Evolutionary conservation across 2,888 invertebrate genomes (phyloP).

Genomic region (Ophioninae sp.): DNA sequence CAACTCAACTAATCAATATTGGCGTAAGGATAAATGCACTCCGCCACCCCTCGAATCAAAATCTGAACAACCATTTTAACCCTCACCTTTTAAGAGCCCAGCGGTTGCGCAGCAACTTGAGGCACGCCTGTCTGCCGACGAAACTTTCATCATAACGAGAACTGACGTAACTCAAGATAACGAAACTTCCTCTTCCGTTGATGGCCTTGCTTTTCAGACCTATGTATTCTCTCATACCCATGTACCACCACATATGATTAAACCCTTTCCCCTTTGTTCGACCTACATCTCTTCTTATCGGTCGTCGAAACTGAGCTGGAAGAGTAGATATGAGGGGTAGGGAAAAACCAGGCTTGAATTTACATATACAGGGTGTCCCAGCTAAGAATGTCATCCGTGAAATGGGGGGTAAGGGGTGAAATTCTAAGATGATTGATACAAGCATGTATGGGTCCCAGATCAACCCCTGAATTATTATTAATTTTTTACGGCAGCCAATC

Average conservation of each 20-base stretch:
- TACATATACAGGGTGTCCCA: no score
- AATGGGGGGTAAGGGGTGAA: no score
- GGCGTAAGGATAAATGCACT: slow-evolving; percentile 33
- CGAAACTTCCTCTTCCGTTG: slow-evolving; percentile 65
- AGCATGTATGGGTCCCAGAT: no score
- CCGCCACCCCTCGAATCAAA: slow-evolving; percentile 55
- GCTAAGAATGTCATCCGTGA: no score
- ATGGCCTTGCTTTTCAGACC: slow-evolving; percentile 36
- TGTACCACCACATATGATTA: slow-evolving; percentile 8
- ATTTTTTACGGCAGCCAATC: no score
- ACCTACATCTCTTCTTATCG: slow-evolving; percentile 26
- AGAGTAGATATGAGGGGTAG: slow-evolving; percentile 25
- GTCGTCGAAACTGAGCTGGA: slow-evolving; percentile 35
- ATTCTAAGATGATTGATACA: no score
- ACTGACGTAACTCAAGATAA: slow-evolving; percentile 74
- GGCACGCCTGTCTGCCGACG: slow-evolving; percentile 57
- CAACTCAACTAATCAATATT: slow-evolving; percentile 23
- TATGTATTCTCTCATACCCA: slow-evolving; percentile 34
- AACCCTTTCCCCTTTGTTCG: not conserved
- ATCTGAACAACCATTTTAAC: slow-evolving; percentile 35
- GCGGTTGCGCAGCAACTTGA: slow-evolving; percentile 58
- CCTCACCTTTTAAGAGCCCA: slow-evolving; percentile 44
- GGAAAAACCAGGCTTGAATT: not conserved
- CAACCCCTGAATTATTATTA: no score
- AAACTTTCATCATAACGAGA: slow-evolving; percentile 73